Conservation (phyloP, 1,140 invertebrate genomes). For the Lineus longissimus region DNA sequence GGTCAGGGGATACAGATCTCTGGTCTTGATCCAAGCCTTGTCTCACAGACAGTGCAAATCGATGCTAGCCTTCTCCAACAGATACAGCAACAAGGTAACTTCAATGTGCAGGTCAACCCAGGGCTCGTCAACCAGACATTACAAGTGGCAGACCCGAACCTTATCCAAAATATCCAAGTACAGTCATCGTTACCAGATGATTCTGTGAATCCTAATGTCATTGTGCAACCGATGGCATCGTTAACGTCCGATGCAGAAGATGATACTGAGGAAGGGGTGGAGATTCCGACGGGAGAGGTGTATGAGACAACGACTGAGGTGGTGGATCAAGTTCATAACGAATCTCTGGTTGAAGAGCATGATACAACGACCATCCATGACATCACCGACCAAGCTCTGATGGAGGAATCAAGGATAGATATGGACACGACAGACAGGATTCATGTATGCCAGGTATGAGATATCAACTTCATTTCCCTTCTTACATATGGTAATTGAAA, state of each 20-base stretch:
- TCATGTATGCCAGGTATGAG: slow-evolving; percentile 28
- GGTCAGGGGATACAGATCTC: slow-evolving; percentile 51
- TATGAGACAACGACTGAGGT: background rate
- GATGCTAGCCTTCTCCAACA: slow-evolving; percentile 55
- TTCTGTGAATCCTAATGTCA: slow-evolving; percentile 37
- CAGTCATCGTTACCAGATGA: slow-evolving; percentile 29
- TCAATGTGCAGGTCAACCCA: slow-evolving; percentile 51
- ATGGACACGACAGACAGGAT: slow-evolving; percentile 4
- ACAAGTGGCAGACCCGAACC: slow-evolving; percentile 30
- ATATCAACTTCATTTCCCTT: no score
- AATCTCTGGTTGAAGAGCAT: background rate
- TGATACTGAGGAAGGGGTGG: slow-evolving; percentile 15
- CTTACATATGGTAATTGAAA: no score
- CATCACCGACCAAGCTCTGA: slow-evolving; percentile 7
- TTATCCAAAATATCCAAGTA: slow-evolving; percentile 26
- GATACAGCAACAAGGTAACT: slow-evolving; percentile 52
- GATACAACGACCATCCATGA: slow-evolving; percentile 18
- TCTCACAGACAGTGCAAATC: slow-evolving; percentile 54
- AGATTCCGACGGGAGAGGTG: slow-evolving; percentile 12
- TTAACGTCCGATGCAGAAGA: slow-evolving; percentile 15
- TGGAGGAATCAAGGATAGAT: background rate
- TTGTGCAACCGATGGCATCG: slow-evolving; percentile 39
- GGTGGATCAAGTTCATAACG: no score
- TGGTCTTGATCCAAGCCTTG: slow-evolving; percentile 47
- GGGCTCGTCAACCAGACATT: slow-evolving; percentile 23